Percentiles rank a stretch among this genome's conserved stretches.
phyloP scores from a whole-genome alignment of 2,113 vertebrate genomes.

The Maccullochella peelii region DNA sequence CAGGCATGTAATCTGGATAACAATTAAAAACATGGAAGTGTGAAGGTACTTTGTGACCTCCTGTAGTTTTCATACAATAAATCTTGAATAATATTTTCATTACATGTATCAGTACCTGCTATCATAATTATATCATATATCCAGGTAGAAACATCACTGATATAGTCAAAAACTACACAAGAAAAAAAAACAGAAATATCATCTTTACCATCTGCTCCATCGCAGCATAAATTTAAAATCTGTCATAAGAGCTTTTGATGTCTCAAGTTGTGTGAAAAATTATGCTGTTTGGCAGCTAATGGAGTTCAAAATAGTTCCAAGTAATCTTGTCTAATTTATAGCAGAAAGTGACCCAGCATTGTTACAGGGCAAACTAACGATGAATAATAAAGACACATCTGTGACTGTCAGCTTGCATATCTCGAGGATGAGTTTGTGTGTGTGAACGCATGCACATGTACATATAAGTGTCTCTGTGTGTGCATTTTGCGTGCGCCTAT shows the following conservation, averaged over 20 bases:
- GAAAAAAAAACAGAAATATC: slow-evolving; percentile 9
- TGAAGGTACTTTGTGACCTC: neutral
- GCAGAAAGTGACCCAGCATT: slow-evolving; percentile 39
- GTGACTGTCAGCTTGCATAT: slow-evolving; percentile 36
- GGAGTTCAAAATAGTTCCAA: slow-evolving; percentile 35
- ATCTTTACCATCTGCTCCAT: slow-evolving; percentile 44
- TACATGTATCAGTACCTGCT: neutral
- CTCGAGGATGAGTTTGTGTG: neutral
- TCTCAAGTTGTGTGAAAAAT: slow-evolving; percentile 33
- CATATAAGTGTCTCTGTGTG: slow-evolving; percentile 25
- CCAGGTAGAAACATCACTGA: neutral
- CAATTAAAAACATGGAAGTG: neutral
- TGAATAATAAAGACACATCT: slow-evolving; percentile 64
- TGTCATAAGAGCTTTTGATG: slow-evolving; percentile 32
- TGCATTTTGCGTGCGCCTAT: neutral
- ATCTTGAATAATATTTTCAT: slow-evolving; percentile 7
- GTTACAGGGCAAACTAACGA: slow-evolving; percentile 48
- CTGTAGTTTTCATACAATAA: neutral
- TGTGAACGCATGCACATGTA: neutral
- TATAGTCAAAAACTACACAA: neutral
- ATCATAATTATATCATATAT: neutral
- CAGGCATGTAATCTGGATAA: neutral
- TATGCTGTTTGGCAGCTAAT: slow-evolving; percentile 30
- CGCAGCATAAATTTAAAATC: slow-evolving; percentile 19
- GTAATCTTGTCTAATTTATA: slow-evolving; percentile 47